These are phyloP conservation scores for Sclerurus mexicanus DNA, from an alignment of 2,113 vertebrate species.

Conservation along the genomic window DNA sequence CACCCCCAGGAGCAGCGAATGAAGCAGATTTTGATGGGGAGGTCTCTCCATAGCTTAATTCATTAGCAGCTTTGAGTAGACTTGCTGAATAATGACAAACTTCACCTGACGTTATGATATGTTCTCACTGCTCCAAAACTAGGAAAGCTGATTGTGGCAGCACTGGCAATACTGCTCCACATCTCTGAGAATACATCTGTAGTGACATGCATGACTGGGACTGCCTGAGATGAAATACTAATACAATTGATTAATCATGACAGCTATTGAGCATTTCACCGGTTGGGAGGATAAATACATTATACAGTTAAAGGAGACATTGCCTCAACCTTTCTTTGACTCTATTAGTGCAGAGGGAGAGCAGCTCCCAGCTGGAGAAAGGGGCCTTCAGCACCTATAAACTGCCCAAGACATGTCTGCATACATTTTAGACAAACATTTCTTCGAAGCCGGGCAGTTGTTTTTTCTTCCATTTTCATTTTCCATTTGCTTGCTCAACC, in stretches of 20 bases:
- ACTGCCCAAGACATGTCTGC: background rate
- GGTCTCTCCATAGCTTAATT: background rate
- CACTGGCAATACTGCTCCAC: background rate
- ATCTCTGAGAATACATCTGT: background rate
- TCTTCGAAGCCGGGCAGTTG: background rate
- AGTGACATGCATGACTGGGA: background rate
- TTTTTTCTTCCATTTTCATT: constrained; percentile 63
- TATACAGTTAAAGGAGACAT: background rate
- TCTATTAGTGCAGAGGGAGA: background rate
- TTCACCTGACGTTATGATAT: background rate
- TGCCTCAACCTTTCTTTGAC: background rate
- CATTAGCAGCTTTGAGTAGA: background rate
- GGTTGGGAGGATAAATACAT: background rate
- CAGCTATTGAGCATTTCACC: background rate
- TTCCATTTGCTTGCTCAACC: constrained; percentile 57
- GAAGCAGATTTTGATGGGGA: background rate
- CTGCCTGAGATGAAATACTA: background rate
- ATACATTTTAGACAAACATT: constrained; percentile 49
- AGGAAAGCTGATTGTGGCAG: background rate
- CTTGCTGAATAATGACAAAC: background rate
- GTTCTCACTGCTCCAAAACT: background rate
- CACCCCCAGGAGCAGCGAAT: background rate
- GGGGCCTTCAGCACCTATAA: background rate
- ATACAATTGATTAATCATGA: constrained; percentile 11
- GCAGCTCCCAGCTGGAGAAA: background rate